Evolutionary conservation across 2,113 vertebrate genomes (phyloP), one percentile per base, ranked within the genome.

Genomic region (Pampusana beccarii): DNA sequence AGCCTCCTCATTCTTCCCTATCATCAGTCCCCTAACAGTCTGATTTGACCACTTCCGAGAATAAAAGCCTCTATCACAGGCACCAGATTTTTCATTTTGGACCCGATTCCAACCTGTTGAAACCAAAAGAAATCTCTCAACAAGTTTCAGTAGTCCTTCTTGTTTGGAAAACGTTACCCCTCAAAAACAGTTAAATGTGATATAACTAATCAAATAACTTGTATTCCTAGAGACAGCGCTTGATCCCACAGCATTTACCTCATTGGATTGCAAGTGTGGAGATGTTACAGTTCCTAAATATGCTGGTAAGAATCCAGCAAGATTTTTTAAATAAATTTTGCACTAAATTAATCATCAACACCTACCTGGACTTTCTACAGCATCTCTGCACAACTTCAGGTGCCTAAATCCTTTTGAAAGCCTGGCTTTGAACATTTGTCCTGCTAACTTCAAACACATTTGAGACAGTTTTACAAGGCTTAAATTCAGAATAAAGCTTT

Each of bases 21-120:
- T 23, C 46, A 60, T 56, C 48, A 86, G 53, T 64, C 34, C 54
- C 28, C 33, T 36, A 91, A 83, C 51, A 92, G 40, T 24, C 70
- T 56, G 25, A 94, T 96, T 86, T 56, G 48, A 93, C 67, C 92
- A 94, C 58, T 79, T 83, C 34, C 42, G 51, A 88, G 50, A 94
- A 90, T 36, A 84, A 67, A 95, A 71, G 42, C 34, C 69, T 92
- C 78, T 74, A 92, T 75, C 80, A 57, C 31, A 69, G 54, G 33
- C 83, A 88, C 29, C 2, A 2, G 31, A 77, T 78, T 94, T 57
- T 92, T 86, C 51, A 48, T 86, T 93, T 42, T 88, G 89, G 83
- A 91, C 34, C n/a, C 0, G 0, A 81, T 80, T 93, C 86, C 95
- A 86, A 84, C 7, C 19, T 40, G 33, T 8, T 82, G 84, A 94